Evolutionary conservation across 2,113 vertebrate species (phyloP), one percentile per base, ranked within the genome.

Genomic region (Antechinus stuartii): DNA sequence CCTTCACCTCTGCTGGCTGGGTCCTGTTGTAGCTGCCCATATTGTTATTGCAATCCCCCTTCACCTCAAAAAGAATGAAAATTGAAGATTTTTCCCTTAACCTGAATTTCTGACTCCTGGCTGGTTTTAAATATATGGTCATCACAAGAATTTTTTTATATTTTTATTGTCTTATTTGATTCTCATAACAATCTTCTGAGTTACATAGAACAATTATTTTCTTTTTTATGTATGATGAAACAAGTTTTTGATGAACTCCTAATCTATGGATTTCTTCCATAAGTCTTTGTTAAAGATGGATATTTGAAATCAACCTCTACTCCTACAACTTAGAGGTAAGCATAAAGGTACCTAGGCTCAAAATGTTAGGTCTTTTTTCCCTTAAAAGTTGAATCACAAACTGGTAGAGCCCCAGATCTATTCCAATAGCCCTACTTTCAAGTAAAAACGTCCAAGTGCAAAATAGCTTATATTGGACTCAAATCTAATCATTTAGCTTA

Each of bases 361-460:
- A 84, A 84, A n/a, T 19, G 16, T 52, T 52, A 52, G 50, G 50
- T 9, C 10, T 42, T 19, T n/a, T 19, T 76, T n/a, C 16, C 5
- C 19, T 68, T 68, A 76, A 42, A 76, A 84, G 35, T 84, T 84
- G 68, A 84, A 23, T 42, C 16, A n/a, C 16, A 84, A 19, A 22
- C 19, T 84, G 35, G 16, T 76, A n/a, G 5, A 76, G 61, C n/a
- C 61, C 35, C 14, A 19, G 16, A 4, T 24, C 23, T 3, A 3
- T 49, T 30, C 14, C 12, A 8, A 8, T 46, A 0, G 3, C 0
- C n/a, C 7, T 4, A 49, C 16, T 53, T 68, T 54, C 2, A 30
- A 24, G 0, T 0, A 24, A 26, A 35, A 11, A 23, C 22, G 7
- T 19, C 1, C 9, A 25, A 91, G 54, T 46, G 1, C 24, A 52